phyloP scores from a whole-genome alignment of 37 sponge, comb jelly and placozoan genomes.

The Ianthella basta region DNA sequence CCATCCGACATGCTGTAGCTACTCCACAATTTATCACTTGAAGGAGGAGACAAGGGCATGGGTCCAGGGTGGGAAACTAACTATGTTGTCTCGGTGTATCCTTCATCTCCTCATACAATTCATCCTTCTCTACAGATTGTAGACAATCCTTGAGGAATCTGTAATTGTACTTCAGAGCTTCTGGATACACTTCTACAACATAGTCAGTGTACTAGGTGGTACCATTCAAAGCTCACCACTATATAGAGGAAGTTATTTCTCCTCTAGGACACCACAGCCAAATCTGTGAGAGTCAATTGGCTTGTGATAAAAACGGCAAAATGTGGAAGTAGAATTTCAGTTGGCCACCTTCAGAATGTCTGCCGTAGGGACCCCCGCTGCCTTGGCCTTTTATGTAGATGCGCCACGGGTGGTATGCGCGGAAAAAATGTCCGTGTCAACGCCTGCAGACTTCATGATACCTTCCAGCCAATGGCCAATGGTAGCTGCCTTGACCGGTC shows the following conservation, averaged over 20 bases:
- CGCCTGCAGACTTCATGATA: slow-evolving; percentile 28
- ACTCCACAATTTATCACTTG: too few species aligned
- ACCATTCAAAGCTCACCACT: slow-evolving; percentile 27
- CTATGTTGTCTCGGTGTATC: slow-evolving; percentile 19
- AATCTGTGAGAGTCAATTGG: slow-evolving; percentile 26
- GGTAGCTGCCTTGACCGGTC: slow-evolving; percentile 30
- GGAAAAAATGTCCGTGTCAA: slow-evolving; percentile 27
- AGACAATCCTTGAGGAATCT: slow-evolving; percentile 42
- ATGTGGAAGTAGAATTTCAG: slow-evolving; percentile 31
- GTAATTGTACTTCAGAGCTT: slow-evolving; percentile 57
- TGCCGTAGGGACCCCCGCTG: slow-evolving; percentile 26
- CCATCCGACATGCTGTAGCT: too few species aligned
- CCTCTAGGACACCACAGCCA: slow-evolving; percentile 15
- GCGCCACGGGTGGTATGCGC: slow-evolving; percentile 43
- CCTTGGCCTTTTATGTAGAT: slow-evolving; percentile 24
- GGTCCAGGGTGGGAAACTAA: neutral
- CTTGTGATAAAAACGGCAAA: slow-evolving; percentile 36
- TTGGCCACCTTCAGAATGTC: slow-evolving; percentile 47
- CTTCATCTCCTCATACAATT: slow-evolving; percentile 19
- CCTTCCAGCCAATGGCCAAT: slow-evolving; percentile 40
- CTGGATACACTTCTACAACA: slow-evolving; percentile 41
- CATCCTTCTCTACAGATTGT: neutral
- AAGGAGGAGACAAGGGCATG: too few species aligned
- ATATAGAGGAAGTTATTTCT: neutral
- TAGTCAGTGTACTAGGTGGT: slow-evolving; percentile 1